Conservation (phyloP, 2,888 invertebrate genomes). For the Apotomis betuletana region DNA sequence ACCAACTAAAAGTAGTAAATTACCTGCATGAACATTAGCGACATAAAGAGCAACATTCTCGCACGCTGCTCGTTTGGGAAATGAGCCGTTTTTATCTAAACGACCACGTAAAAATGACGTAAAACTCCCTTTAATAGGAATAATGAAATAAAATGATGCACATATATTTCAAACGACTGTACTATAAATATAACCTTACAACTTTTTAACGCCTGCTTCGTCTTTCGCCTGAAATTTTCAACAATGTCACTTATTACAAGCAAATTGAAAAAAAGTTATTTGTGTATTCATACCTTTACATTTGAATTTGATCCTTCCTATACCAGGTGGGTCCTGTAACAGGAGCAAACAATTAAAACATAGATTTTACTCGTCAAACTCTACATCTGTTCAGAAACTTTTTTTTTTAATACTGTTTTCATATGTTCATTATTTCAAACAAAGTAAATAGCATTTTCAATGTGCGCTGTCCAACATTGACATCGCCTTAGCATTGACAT, state of each 20-base stretch:
- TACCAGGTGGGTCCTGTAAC: too few species aligned
- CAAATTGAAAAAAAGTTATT: neutral
- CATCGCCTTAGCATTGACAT: too few species aligned
- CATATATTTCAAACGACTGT: slow-evolving; percentile 45
- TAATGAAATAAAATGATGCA: slow-evolving; percentile 67
- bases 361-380: too few species aligned
- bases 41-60: slow-evolving; percentile 40
- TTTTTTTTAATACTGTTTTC: too few species aligned
- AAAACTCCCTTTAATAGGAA: slow-evolving; percentile 70
- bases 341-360: too few species aligned
- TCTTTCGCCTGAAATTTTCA: neutral
- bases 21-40: slow-evolving; percentile 17
- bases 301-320: too few species aligned
- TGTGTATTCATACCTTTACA: neutral
- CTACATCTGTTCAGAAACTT: too few species aligned
- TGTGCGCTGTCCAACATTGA: too few species aligned
- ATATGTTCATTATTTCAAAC: too few species aligned
- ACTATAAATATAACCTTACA: slow-evolving; percentile 28
- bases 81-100: slow-evolving; percentile 77
- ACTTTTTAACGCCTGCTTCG: neutral
- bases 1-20: neutral
- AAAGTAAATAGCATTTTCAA: too few species aligned
- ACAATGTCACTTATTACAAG: too few species aligned
- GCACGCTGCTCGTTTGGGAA: slow-evolving; percentile 63
- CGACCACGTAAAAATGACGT: slow-evolving; percentile 73